Evolutionary conservation across 1,140 invertebrate species (phyloP).

Genomic region (Philopotamus ludificatus): DNA sequence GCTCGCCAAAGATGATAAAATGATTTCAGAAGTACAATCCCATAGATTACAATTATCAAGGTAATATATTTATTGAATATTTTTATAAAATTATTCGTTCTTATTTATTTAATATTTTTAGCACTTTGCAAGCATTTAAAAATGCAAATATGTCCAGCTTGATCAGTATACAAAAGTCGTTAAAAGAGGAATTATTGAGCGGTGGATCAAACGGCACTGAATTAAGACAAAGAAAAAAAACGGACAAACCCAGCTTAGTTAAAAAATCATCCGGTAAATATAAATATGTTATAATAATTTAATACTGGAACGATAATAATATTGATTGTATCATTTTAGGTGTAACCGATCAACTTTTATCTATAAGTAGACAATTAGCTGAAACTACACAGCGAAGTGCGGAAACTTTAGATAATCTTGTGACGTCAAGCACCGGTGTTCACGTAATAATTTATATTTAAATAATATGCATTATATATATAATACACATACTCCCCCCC

Average conservation of each 20-base stretch:
- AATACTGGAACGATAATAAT: background rate
- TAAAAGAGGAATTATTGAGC: slow-evolving; percentile 68
- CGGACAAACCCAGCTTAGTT: slow-evolving; percentile 63
- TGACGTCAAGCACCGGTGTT: slow-evolving; percentile 65
- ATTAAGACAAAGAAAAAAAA: slow-evolving; percentile 62
- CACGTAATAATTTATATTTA: slow-evolving; percentile 33
- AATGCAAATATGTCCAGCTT: slow-evolving; percentile 74
- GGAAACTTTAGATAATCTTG: slow-evolving; percentile 77
- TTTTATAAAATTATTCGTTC: too few relatives aligned
- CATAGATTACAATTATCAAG: slow-evolving; percentile 67
- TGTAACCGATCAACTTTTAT: slow-evolving; percentile 80
- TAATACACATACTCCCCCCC: too few relatives aligned
- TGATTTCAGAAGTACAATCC: slow-evolving; percentile 64
- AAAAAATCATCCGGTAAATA: slow-evolving; percentile 60
- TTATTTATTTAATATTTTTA: slow-evolving; percentile 53
- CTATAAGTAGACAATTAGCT: slow-evolving; percentile 80
- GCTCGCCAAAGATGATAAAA: slow-evolving; percentile 64
- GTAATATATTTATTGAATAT: slow-evolving; percentile 48
- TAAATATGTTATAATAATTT: background rate
- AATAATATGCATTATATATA: too few relatives aligned
- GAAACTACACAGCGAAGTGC: slow-evolving; percentile 85
- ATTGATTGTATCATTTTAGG: slow-evolving; percentile 46
- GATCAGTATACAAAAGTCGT: slow-evolving; percentile 71
- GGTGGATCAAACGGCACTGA: slow-evolving; percentile 58
- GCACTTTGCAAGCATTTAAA: slow-evolving; percentile 71